Percentiles rank a stretch among this genome's conserved stretches.
Evolutionary conservation across 2,113 vertebrate genomes (phyloP).

Genomic region (Pelvicachromis taeniatus): DNA sequence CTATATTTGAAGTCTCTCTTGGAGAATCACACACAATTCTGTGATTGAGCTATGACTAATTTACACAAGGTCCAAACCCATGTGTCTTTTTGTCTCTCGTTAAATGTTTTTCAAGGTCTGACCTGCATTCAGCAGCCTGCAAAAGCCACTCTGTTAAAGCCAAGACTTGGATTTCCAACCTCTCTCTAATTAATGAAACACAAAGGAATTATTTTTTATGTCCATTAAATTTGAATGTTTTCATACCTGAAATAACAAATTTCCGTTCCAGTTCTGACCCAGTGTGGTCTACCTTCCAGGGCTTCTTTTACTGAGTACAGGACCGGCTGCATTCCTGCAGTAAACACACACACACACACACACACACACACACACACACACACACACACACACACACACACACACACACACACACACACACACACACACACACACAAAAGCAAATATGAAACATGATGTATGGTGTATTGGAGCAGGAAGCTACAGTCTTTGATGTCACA

Average conservation of each 20-base stretch:
- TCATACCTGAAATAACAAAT: slow-evolving; percentile 93
- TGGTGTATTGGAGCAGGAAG: background rate
- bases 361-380: background rate
- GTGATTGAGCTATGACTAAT: background rate
- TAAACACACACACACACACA: background rate
- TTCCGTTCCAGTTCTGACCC: slow-evolving; percentile 82
- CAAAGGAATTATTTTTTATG: background rate
- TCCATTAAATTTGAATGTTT: background rate
- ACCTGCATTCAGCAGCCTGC: background rate
- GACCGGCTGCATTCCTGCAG: slow-evolving; percentile 88
- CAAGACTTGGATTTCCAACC: background rate
- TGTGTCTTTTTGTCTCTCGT: background rate
- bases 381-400: too few relatives aligned
- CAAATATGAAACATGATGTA: background rate
- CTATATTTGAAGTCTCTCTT: background rate
- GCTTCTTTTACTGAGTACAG: slow-evolving; percentile 90
- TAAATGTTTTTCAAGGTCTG: background rate
- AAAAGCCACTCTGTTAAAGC: background rate
- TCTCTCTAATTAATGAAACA: background rate
- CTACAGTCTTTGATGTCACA: too few relatives aligned
- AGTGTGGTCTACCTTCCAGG: slow-evolving; percentile 80
- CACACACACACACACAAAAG: background rate
- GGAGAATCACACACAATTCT: background rate
- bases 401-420: too few relatives aligned
- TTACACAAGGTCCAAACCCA: background rate